Base-by-base conservation (phyloP, 2,113 vertebrate genomes). In the Seriola aureovittata region DNA sequence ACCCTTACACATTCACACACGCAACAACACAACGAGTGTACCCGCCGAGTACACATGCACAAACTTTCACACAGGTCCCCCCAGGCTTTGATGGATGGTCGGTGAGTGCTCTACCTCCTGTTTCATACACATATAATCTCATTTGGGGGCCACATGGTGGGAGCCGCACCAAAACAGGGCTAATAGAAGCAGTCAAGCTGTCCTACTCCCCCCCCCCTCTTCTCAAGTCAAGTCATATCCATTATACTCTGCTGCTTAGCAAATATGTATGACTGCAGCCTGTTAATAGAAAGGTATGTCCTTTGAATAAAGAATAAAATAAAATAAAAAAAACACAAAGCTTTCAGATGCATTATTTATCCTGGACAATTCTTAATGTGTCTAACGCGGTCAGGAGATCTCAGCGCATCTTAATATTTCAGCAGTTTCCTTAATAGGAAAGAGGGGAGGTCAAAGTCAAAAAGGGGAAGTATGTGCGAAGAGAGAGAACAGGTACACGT, bases 11-110 rank as follows among this genome's bases (percentile, higher is more conserved):
- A 71, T 73, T 52, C 72, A 76, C 82, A 84, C 63, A 52, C 50
- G 34, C 78, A 62, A 65, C 54, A 16, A 83, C 90, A 91, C 88
- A 93, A 84, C 3, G 59, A 72, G 87, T 50, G 70, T 38, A 71
- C 85, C 85, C 38, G 70, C 87, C 70, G 90, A 84, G 90, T 68
- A 88, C 71, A 91, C 93, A 75, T 64, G 85, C 81, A 73, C 81
- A 87, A 90, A 89, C 84, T 82, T 89, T 80, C 75, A 79, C 77
- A 85, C 88, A 90, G 88, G 93, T 84, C 92, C 93, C 89, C 81
- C 87, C 91, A 88, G 80, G 84, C 83, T 90, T 94, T 97, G 96
- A 97, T 95, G 91, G 94, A 97, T 96, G 94, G 92, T 88, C 92
- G 81, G 85, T 79, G 79, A 94, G 92, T 63, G 85, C 83, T 93